Evolutionary conservation across 2,888 invertebrate species (phyloP).

Genomic region (Microchrysa polita): DNA sequence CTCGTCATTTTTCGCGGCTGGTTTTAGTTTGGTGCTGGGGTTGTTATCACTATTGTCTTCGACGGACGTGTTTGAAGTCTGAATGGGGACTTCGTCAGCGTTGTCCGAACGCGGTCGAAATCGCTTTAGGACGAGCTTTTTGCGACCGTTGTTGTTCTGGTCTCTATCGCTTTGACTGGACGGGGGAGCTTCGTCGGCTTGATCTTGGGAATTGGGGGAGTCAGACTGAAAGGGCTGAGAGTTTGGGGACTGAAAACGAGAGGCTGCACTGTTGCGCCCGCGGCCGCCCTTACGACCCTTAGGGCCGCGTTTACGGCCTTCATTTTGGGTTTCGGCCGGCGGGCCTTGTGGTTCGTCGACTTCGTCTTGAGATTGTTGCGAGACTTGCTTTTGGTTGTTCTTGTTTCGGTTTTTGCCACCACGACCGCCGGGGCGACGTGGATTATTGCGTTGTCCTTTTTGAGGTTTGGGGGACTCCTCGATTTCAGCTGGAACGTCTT

Average conservation of each 20-base stretch:
- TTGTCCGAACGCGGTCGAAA: conserved; percentile 21
- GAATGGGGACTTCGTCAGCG: conserved; percentile 28
- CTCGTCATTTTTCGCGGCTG: conserved; percentile 29
- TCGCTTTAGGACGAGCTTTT: conserved; percentile 7
- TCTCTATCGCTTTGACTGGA: conserved; percentile 9
- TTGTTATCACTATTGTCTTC: background rate
- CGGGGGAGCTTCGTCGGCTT: background rate
- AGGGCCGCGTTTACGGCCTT: background rate
- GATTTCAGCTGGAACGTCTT: background rate
- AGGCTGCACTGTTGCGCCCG: background rate
- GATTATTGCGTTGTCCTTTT: background rate
- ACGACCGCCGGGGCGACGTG: background rate
- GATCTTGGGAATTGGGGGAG: background rate
- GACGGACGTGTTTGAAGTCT: conserved; percentile 17
- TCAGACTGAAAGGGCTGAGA: background rate
- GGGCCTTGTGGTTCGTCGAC: conserved; percentile 14
- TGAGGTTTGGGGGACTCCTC: background rate
- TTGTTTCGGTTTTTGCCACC: background rate
- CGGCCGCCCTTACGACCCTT: conserved; percentile 7
- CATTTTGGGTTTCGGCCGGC: background rate
- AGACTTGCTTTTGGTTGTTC: background rate
- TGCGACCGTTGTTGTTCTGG: background rate
- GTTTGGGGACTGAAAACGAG: conserved; percentile 8
- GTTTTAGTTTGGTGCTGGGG: conserved; percentile 18
- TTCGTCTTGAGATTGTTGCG: background rate